Evolutionary conservation across 2,113 vertebrate species (phyloP).

Genomic region (Cebidichthys violaceus): DNA sequence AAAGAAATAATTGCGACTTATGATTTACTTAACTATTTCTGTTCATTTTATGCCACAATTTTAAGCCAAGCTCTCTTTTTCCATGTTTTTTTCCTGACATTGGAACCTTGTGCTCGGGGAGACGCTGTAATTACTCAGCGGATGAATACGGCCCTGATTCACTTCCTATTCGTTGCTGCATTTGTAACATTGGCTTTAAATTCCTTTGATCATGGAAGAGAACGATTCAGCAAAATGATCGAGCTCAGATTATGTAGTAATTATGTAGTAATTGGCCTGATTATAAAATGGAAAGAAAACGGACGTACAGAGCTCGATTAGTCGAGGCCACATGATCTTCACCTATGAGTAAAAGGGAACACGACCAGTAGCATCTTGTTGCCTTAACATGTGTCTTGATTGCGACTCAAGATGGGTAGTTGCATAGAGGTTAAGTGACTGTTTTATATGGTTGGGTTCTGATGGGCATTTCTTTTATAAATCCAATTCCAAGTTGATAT

Average conservation of each 20-base stretch:
- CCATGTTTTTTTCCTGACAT: background rate
- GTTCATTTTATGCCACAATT: background rate
- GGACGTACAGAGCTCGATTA: background rate
- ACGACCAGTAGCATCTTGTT: background rate
- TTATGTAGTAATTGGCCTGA: too few species aligned
- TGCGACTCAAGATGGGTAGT: background rate
- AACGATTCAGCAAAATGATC: background rate
- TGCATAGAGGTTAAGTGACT: background rate
- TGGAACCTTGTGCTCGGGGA: background rate
- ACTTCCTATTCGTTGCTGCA: background rate
- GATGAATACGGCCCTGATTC: background rate
- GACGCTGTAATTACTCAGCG: background rate
- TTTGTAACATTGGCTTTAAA: background rate
- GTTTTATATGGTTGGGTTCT: background rate
- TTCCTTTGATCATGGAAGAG: background rate
- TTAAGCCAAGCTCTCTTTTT: background rate
- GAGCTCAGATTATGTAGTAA: background rate
- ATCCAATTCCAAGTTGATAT: background rate
- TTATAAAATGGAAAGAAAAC: slow-evolving; percentile 10
- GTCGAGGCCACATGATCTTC: background rate
- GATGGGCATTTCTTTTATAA: background rate
- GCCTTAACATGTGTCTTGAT: background rate
- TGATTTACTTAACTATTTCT: background rate
- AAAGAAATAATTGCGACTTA: background rate
- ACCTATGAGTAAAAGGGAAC: background rate